phyloP scores from a whole-genome alignment of 2,888 invertebrate genomes.

The Sceliomorpha sp. region DNA sequence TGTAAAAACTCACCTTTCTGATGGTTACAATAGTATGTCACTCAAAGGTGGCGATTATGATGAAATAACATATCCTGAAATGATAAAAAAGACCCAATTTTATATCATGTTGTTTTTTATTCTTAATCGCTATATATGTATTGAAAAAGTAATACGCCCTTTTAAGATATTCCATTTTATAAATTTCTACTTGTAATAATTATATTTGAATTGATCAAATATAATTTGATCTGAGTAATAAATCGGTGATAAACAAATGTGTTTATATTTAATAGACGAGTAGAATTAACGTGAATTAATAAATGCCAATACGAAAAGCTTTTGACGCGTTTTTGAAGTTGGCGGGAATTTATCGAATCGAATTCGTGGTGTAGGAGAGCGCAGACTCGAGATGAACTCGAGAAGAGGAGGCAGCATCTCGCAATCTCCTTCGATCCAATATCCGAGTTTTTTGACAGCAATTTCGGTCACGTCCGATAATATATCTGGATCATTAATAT shows the following conservation, averaged over 20 bases:
- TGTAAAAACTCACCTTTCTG: conserved; percentile 38
- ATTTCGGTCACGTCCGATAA: conserved; percentile 81
- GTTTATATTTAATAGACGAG: no score
- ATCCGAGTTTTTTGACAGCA: conserved; percentile 81
- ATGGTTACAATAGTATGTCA: conserved; percentile 23
- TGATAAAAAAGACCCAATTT: conserved; percentile 20
- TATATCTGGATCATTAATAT: conserved; percentile 81
- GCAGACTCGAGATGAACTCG: conserved; percentile 54
- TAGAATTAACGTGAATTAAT: no score
- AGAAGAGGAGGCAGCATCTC: conserved; percentile 70
- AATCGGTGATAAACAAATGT: conserved; percentile 24
- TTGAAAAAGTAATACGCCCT: no score
- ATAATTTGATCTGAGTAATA: no score
- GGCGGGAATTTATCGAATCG: conserved; percentile 38
- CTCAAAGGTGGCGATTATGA: conserved; percentile 30
- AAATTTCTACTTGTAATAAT: no score
- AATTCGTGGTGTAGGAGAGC: conserved; percentile 27
- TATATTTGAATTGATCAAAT: no score
- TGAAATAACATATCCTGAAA: conserved; percentile 39
- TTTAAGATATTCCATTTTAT: no score
- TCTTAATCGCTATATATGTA: no score
- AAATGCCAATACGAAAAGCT: conserved; percentile 9
- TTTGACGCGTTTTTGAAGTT: conserved; percentile 25
- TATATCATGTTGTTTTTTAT: no score
- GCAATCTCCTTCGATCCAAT: conserved; percentile 80